Base-by-base conservation (phyloP, 2,888 invertebrate genomes). In the Hirtodrosophila trivittata region DNA sequence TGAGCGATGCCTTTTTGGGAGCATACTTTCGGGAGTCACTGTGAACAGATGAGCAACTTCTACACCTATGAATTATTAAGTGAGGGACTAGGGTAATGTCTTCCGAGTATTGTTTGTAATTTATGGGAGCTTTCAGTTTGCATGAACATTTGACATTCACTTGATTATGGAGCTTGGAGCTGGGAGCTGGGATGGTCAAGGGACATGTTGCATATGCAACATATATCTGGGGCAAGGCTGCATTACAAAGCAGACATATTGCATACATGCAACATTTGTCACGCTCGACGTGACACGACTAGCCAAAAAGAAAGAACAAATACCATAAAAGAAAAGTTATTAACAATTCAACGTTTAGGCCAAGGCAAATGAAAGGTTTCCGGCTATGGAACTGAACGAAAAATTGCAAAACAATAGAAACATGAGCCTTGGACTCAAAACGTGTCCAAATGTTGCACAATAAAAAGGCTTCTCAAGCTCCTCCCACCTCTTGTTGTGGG, bases 271-370 rank as follows among this genome's bases (percentile, higher is more conserved):
- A 60, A 54, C 71, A 57, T 62, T 73, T 67, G 46, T 37, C 50
- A 54, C 52, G 42, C 12, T 26, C 33, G 33, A 55, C 46, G 28
- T 38, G 30, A 42, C 42, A 47, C 32, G 32, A 32, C 18, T 16
- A 1, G 18, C 9, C 35, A 12, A 9, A 14, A 35, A 12, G 14
- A 16, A 16, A 10, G 8, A n/a, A 16, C 18, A 30, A n/a, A 41
- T 33, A 49, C 6, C 12, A 49, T 25, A 26, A 35, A 54, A 41
- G 49, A 43, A 57, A 30, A 55, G 26, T 65, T 56, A 67, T 80
- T 80, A 80, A 71, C 64, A 75, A 78, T 65, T 67, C 73, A 76
- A 50, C 84, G 86, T 57, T 86, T 84, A 72, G 86, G 84, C 77
- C 77, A 78, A 86, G 86, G 84, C 59, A 72, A 52, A 16, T n/a